phyloP scores from a whole-genome alignment of 2,888 invertebrate genomes.

The Netelia inedita region DNA sequence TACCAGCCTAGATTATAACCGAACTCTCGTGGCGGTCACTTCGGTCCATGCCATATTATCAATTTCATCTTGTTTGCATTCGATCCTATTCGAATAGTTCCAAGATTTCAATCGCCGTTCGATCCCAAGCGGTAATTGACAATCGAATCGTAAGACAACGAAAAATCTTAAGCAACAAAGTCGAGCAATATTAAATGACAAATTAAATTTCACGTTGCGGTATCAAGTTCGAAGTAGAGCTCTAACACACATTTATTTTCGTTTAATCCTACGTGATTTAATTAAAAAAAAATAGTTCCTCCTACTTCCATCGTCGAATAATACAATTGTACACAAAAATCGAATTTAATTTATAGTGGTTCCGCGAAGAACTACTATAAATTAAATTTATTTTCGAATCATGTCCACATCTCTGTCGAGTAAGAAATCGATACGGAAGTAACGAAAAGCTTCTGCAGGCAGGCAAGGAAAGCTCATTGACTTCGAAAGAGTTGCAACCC shows the following conservation, averaged over 20 bases:
- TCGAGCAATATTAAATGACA: not conserved
- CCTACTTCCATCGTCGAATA: too few relatives aligned
- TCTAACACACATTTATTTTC: too few relatives aligned
- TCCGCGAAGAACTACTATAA: not conserved
- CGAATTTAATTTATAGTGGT: too few relatives aligned
- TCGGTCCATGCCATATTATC: constrained; percentile 39
- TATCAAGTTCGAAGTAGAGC: not conserved
- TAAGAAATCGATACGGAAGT: not conserved
- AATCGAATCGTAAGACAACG: not conserved
- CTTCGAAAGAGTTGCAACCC: constrained; percentile 14
- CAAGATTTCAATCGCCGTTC: constrained; percentile 10
- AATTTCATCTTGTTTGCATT: constrained; percentile 49
- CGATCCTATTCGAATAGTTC: not conserved
- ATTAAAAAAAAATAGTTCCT: too few relatives aligned
- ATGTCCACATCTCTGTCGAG: not conserved
- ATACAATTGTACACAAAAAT: too few relatives aligned
- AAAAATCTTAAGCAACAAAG: not conserved
- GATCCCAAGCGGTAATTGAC: not conserved
- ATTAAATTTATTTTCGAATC: not conserved
- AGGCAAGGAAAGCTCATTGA: constrained; percentile 13
- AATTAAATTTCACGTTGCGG: not conserved
- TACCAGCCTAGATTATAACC: constrained; percentile 34
- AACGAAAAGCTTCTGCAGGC: not conserved
- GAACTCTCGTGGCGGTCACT: constrained; percentile 46
- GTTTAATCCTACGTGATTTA: too few relatives aligned